Evolutionary conservation across 2,113 vertebrate species (phyloP), one percentile per base, ranked within the genome.

Genomic region (Etheostoma spectabile): DNA sequence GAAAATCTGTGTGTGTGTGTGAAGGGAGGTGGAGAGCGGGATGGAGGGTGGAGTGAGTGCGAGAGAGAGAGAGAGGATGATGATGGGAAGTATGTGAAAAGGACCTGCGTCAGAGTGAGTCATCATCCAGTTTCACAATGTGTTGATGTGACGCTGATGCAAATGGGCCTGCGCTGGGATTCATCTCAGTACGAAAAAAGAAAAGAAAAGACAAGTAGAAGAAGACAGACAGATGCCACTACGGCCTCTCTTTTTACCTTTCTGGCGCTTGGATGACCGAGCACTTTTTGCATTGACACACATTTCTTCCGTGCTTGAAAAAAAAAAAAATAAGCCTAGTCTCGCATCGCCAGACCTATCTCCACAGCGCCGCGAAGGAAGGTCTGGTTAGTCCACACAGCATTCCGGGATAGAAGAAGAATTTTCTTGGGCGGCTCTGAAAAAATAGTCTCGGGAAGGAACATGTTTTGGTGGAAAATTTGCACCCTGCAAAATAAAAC

Each of bases 41-140:
- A 67, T 42, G 38, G 79, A 92, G 87, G 12, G n/a, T n/a, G n/a
- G 12, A 85, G 84, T 42, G 38, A n/a, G n/a, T n/a, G 38, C 7
- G 38, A 64, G 60, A 42, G n/a, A 24, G 62, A 42, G 21, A 77
- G 64, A 84, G 85, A 80, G 81, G 57, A 65, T 67, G 81, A 74
- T 38, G 80, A 89, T 85, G 86, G 86, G 88, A 88, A 86, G 80
- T 78, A 80, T 84, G 91, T 86, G 86, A 91, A 86, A 79, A 88
- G 77, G 91, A 90, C 87, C 84, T 94, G 94, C 93, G 80, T 82
- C 86, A 67, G 74, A 90, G 84, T 96, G 96, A 97, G 84, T 96
- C 96, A 96, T 91, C 85, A 68, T 21, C n/a, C 83, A 87, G 67
- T 96, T 96, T 96, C 95, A 93, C 91, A 95, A 94, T 92, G 92